Percentiles rank a stretch among this genome's conserved stretches.
Evolutionary conservation across 1,140 invertebrate genomes (phyloP).

Genomic region (Magallana ariakensis): DNA sequence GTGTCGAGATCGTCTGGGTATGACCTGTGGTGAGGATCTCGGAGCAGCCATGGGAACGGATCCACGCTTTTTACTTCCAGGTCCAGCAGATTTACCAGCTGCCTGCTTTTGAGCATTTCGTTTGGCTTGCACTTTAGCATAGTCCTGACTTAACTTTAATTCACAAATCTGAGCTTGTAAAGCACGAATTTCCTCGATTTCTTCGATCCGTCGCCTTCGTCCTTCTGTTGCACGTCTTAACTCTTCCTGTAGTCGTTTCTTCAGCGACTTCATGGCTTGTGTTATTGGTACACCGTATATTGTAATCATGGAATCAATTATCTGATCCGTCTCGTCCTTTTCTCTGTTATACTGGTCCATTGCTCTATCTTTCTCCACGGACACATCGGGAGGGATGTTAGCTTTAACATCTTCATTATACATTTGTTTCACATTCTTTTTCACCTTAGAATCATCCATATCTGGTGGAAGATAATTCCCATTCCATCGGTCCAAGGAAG

Average conservation of each 20-base stretch:
- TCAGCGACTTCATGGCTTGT: constrained; percentile 81
- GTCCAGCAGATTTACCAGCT: constrained; percentile 36
- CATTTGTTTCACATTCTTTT: constrained; percentile 57
- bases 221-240: constrained; percentile 80
- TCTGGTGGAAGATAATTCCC: constrained; percentile 64
- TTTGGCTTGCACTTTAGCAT: constrained; percentile 62
- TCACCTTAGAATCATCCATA: constrained; percentile 42
- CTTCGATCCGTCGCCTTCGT: constrained; percentile 78
- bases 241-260: constrained; percentile 83
- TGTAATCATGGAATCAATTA: constrained; percentile 75
- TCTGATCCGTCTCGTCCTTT: constrained; percentile 74
- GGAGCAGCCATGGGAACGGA: constrained; percentile 60
- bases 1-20: constrained; percentile 75
- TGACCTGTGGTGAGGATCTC: constrained; percentile 76
- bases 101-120: constrained; percentile 45
- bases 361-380: constrained; percentile 36
- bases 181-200: constrained; percentile 79
- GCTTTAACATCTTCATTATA: constrained; percentile 59
- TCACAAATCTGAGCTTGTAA: constrained; percentile 75
- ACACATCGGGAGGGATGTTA: constrained; percentile 61
- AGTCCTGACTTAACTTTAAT: constrained; percentile 74
- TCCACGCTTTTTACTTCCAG: constrained; percentile 64
- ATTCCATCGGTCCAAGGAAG: constrained; percentile 64
- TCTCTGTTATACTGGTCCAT: constrained; percentile 58
- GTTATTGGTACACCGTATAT: constrained; percentile 80